These are phyloP conservation scores for Stenchaetothrips biformis DNA, from an alignment of 2,888 invertebrate genomes.

Conservation along the genomic window DNA sequence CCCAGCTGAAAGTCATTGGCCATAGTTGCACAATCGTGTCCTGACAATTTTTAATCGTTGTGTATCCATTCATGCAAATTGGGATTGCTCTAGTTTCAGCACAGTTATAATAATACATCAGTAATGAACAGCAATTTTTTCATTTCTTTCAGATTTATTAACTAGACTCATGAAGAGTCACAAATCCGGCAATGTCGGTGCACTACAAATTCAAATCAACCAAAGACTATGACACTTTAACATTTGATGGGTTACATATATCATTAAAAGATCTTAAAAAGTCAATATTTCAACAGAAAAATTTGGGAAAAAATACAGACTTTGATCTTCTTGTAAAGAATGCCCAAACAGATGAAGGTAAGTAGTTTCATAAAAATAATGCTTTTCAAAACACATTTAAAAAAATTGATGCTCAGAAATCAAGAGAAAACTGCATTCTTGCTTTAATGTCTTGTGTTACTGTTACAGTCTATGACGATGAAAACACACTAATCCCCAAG, in stretches of 20 bases:
- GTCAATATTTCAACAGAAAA: constrained; percentile 90
- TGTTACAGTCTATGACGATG: constrained; percentile 81
- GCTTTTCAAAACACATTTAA: constrained; percentile 26
- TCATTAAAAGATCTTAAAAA: constrained; percentile 93
- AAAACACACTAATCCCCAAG: constrained; percentile 87
- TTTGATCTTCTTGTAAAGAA: constrained; percentile 95
- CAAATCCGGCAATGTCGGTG: constrained; percentile 67
- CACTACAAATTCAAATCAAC: constrained; percentile 99
- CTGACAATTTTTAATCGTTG: background rate
- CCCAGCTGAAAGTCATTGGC: background rate
- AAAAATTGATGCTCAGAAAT: constrained; percentile 27
- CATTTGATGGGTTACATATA: constrained; percentile 95
- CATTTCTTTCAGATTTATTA: background rate
- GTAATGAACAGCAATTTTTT: background rate
- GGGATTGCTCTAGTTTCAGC: too few species aligned
- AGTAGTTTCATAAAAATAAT: constrained; percentile 37
- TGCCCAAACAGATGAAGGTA: constrained; percentile 96
- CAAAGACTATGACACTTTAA: constrained; percentile 91
- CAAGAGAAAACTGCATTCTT: constrained; percentile 4
- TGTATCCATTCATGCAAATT: background rate
- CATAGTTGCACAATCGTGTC: background rate
- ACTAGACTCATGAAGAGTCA: constrained; percentile 14
- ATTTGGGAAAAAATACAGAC: constrained; percentile 87
- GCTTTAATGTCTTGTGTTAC: constrained; percentile 33
- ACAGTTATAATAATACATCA: background rate